Evolutionary conservation across 2,797 vertebrate species (phyloP).

Genomic region (Argya squamiceps): DNA sequence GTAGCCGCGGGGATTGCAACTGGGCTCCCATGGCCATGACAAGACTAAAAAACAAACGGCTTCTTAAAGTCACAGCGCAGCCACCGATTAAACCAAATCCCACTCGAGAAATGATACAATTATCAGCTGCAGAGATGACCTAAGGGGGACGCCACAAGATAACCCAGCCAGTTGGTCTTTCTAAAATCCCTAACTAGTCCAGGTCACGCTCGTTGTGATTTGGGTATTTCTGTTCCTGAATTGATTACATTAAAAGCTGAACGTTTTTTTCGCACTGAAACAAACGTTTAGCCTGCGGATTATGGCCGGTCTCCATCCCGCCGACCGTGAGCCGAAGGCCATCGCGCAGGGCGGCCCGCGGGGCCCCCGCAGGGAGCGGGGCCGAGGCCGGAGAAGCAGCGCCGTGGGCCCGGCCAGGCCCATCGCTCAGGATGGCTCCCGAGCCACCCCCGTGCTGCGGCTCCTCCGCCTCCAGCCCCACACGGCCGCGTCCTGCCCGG

Average conservation of each 20-base stretch:
- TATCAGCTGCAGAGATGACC: neutral
- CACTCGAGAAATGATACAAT: neutral
- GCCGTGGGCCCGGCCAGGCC: neutral
- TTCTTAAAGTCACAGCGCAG: neutral
- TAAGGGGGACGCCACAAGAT: neutral
- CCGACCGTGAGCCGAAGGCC: too few relatives aligned
- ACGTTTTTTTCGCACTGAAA: neutral
- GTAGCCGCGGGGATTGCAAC: neutral
- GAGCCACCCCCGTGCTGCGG: neutral
- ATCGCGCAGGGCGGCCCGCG: neutral
- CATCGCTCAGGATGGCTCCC: too few relatives aligned
- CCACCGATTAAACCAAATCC: neutral
- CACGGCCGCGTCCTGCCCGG: neutral
- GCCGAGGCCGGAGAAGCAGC: neutral
- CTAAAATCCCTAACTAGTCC: neutral
- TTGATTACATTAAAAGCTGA: rapidly evolving
- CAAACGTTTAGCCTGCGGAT: neutral
- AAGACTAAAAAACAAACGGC: neutral
- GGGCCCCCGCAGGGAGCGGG: neutral
- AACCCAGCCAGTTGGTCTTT: neutral
- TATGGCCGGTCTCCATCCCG: rapidly evolving
- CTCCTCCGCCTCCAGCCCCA: neutral
- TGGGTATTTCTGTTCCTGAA: neutral
- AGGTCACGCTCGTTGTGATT: neutral
- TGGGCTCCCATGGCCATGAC: neutral